Conservation (phyloP, 2,113 vertebrate species). For the Rattus norvegicus region DNA sequence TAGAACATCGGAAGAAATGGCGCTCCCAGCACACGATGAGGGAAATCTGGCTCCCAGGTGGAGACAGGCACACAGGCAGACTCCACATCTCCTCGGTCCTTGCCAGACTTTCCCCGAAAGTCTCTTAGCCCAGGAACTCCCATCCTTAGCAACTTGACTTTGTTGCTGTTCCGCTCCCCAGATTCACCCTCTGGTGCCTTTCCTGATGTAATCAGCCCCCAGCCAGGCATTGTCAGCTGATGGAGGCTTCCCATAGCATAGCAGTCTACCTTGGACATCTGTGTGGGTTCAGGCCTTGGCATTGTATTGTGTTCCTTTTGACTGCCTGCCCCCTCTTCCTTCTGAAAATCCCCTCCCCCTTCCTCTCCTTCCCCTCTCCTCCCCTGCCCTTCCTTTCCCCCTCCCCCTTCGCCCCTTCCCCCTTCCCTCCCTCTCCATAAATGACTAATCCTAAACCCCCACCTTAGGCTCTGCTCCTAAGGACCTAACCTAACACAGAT, state of each 20-base stretch:
- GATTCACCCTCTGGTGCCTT: neutral
- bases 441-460: neutral
- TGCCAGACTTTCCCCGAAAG: neutral
- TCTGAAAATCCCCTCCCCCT: neutral
- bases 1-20: neutral
- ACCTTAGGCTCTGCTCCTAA: neutral
- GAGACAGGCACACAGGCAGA: neutral
- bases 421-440: fast-evolving
- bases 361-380: too few relatives aligned
- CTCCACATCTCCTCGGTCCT: too few relatives aligned
- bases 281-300: neutral
- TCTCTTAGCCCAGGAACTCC: neutral
- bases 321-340: neutral
- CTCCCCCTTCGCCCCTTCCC: too few relatives aligned
- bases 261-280: neutral
- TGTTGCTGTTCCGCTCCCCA: neutral
- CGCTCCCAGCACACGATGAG: neutral
- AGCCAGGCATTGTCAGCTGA: neutral
- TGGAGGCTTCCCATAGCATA: neutral
- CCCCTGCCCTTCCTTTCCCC: too few relatives aligned
- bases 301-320: neutral
- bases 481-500: neutral
- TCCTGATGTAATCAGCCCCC: too few relatives aligned
- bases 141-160: neutral
- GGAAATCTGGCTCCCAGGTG: neutral